Base-by-base conservation (phyloP, 2,888 invertebrate species). In the Pharmacophagus antenor region DNA sequence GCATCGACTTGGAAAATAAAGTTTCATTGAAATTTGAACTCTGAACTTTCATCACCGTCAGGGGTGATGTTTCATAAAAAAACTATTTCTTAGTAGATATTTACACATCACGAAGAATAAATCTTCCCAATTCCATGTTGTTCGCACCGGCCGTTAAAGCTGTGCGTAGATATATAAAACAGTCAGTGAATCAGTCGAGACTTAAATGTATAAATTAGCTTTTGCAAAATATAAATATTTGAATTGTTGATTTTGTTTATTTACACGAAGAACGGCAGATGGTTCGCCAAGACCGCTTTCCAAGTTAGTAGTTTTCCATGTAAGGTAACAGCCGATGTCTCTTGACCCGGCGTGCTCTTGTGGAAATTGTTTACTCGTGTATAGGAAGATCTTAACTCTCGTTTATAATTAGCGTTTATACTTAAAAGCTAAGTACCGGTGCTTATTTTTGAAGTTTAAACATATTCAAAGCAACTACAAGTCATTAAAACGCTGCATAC, bases 301-400 rank as follows among this genome's bases (percentile, higher is more conserved):
- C 51, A 21, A 18, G 7, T 51, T 37, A 51, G 51, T 37, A 12
- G 51, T 37, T 51, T 51, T 51, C 31, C 51, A 21, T 51, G 51
- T 51, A 51, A 37, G 51, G 20, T 20, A 31, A 15, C 20, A 10
- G 8, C 27, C 18, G 18, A 21, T 21, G 37, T 15, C 31, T 37
- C 15, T 51, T 51, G 51, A 51, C 51, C 51, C 18, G 20, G 7
- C 18, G 31, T 37, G 21, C 7, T 12, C 37, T 21, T 0, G n/a
- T 27, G 21, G n/a, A 51, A 31, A 51, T 21, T 37, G 51, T 51
- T 51, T 12, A 37, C 27, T 17, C 18, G 15, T 49, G 27, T 49
- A 20, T 12, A 17, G 17, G 49, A n/a, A 23, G n/a, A 27, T 49
- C 49, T 49, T 25, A 49, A 25, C 49, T 25, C 25, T 25, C 23